These are phyloP conservation scores for Drosophila differens DNA, from an alignment of 2,888 invertebrate species.

Conservation along the genomic window DNA sequence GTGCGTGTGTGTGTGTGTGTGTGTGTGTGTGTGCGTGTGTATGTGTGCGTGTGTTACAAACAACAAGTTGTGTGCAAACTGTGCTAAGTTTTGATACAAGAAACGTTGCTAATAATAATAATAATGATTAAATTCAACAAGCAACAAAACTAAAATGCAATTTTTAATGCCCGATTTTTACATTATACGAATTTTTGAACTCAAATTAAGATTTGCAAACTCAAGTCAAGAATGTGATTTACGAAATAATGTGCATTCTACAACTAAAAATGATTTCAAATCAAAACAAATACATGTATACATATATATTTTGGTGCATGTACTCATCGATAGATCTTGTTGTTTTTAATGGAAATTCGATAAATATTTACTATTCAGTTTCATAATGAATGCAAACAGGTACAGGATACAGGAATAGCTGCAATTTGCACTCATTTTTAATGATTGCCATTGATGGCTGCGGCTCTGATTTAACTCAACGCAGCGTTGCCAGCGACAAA, in stretches of 20 bases:
- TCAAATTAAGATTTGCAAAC: not conserved
- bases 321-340: not conserved
- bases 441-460: not conserved
- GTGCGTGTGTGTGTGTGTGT: slow-evolving; percentile 7
- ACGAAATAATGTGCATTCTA: not conserved
- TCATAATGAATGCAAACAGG: not conserved
- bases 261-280: not conserved
- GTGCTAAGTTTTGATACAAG: slow-evolving; percentile 11
- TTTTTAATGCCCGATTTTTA: not conserved
- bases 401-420: not conserved
- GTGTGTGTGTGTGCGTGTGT: not conserved
- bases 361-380: not conserved
- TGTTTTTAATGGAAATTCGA: no score
- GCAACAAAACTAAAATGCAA: no score
- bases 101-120: slow-evolving; percentile 13
- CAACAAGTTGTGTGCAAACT: slow-evolving; percentile 4
- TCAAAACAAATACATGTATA: no score
- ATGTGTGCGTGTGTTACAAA: slow-evolving; percentile 7
- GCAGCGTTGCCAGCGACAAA: slow-evolving; percentile 36
- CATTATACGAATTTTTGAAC: not conserved
- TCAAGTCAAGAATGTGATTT: not conserved
- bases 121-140: slow-evolving; percentile 1
- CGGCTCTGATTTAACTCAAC: not conserved
- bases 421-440: not conserved
- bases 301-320: not conserved